These are phyloP conservation scores for Antheraea assamensis DNA, from an alignment of 2,888 invertebrate genomes.

Conservation along the genomic window DNA sequence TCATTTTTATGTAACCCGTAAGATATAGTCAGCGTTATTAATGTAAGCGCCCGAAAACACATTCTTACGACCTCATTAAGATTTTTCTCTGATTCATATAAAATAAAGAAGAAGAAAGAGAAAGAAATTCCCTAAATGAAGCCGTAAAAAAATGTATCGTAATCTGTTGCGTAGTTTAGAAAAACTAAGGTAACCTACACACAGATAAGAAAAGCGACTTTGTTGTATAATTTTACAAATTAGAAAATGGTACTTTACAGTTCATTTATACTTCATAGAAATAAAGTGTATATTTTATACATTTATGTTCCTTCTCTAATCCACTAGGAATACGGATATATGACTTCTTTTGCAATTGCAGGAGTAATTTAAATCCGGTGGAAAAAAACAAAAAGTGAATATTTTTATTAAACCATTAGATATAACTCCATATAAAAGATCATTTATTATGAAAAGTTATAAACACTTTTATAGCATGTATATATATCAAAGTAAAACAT, in stretches of 20 bases:
- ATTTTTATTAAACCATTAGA: not conserved
- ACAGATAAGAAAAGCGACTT: too few relatives aligned
- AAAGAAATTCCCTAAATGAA: too few relatives aligned
- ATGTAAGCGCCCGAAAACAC: too few relatives aligned
- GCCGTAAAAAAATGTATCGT: too few relatives aligned
- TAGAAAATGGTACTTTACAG: not conserved
- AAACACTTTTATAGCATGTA: not conserved
- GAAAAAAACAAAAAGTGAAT: not conserved
- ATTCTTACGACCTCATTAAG: too few relatives aligned
- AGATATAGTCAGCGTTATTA: too few relatives aligned
- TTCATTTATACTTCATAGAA: not conserved
- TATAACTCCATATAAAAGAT: too few relatives aligned
- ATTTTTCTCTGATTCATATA: too few relatives aligned
- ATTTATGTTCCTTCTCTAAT: not conserved
- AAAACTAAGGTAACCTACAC: too few relatives aligned
- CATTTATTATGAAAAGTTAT: not conserved
- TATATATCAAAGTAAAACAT: not conserved
- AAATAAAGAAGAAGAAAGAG: too few relatives aligned
- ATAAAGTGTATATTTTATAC: not conserved
- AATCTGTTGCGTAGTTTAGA: too few relatives aligned
- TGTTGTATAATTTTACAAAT: not conserved
- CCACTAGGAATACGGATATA: not conserved
- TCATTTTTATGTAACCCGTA: too few relatives aligned
- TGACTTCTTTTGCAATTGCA: not conserved
- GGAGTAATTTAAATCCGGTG: not conserved